A percentile compares a stretch with the other conserved stretches of the same genome.
These are phyloP conservation scores for Melinaea marsaeus DNA, from an alignment of 2,888 invertebrate genomes.

Conservation along the genomic window DNA sequence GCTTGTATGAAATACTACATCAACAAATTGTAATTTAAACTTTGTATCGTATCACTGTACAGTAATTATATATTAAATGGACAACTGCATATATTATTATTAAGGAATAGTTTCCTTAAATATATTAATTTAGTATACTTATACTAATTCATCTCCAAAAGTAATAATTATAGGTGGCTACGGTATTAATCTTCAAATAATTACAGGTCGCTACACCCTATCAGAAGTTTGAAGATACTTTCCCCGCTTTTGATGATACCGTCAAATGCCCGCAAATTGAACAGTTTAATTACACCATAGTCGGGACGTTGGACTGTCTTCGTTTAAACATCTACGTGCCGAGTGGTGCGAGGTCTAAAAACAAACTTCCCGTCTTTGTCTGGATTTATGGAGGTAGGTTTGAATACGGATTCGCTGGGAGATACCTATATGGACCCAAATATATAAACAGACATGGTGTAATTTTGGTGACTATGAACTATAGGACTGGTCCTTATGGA, in stretches of 20 bases:
- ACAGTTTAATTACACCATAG: slow-evolving; percentile 33
- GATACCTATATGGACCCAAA: too few species aligned
- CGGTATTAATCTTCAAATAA: too few species aligned
- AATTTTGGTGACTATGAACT: slow-evolving; percentile 42
- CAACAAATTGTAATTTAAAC: too few species aligned
- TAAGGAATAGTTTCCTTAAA: slow-evolving; percentile 16
- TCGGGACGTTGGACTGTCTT: slow-evolving; percentile 66
- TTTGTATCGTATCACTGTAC: too few species aligned
- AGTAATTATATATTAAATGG: too few species aligned
- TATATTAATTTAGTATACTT: too few species aligned
- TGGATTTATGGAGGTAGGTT: slow-evolving; percentile 48
- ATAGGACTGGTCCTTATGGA: slow-evolving; percentile 42
- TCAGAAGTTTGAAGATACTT: slow-evolving; percentile 35
- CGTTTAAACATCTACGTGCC: slow-evolving; percentile 80
- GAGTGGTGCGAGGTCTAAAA: slow-evolving; percentile 28
- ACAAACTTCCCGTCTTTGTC: slow-evolving; percentile 48
- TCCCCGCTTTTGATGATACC: slow-evolving; percentile 42
- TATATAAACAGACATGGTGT: slow-evolving; percentile 30
- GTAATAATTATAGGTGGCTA: too few species aligned
- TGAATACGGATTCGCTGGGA: too few species aligned
- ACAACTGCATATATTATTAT: too few species aligned
- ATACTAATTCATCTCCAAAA: neutral
- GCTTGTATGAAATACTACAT: too few species aligned
- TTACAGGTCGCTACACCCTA: slow-evolving; percentile 31
- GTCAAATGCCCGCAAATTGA: slow-evolving; percentile 42